Evolutionary conservation across 2,113 vertebrate species (phyloP), one percentile per base, ranked within the genome.

Genomic region (Diphyllodes magnificus): DNA sequence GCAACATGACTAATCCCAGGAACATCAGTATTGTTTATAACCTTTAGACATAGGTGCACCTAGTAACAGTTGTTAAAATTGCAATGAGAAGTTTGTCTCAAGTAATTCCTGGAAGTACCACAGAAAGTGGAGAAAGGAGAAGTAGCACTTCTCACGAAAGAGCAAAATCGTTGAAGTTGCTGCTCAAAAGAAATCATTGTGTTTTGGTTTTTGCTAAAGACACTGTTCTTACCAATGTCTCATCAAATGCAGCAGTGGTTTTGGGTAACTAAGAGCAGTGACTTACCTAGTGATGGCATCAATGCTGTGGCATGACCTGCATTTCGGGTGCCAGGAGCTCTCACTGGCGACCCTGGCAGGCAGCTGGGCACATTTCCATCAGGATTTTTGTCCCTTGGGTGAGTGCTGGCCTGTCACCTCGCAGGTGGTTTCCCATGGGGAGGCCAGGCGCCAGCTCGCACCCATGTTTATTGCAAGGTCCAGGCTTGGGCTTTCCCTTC

Each of bases 391-490:
- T 79, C 57, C 45, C 49, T 18, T 86, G 27, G 51, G 6, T 47
- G 33, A 1, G 0, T 2, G 9, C 45, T 89, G 82, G 18, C 28
- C 87, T 40, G 18, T 84, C 59, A 33, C 60, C 27, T 8, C 2
- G 28, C 6, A 0, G 4, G 14, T 4, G 1, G 5, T 31, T 92
- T 77, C n/a, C 50, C 64, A 15, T 0, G 3, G 24, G 14, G 28
- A 51, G 5, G 9, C 40, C 27, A 12, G 21, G 5, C 3, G 0
- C 44, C 79, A 47, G 25, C 51, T 63, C 47, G 2, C 21, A 11
- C 69, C 25, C 1, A 0, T 0, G 0, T 33, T 59, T 27, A 5
- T 40, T n/a, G 27, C 53, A 54, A 54, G 4, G 1, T 50, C 59
- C 39, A 2, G 15, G 11, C 45, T 60, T n/a, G 24, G 15, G 11